Conservation (phyloP, 2,113 vertebrate species). For the Gavialis gangeticus region DNA sequence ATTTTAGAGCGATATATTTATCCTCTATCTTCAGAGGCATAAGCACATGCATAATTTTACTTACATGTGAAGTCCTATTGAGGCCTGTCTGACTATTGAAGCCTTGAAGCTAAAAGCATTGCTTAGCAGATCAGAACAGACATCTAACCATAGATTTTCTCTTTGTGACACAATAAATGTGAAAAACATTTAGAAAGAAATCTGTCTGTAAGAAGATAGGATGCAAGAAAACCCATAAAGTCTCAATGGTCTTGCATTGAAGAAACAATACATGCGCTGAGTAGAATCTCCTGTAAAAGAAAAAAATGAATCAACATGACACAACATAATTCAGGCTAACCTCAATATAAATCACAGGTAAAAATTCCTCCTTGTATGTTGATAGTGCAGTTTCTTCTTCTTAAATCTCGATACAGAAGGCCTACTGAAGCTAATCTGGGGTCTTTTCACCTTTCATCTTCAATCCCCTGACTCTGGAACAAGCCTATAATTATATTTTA, state of each 20-base stretch:
- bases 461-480: background rate
- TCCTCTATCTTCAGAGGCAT: background rate
- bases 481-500: background rate
- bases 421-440: background rate
- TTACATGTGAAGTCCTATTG: background rate
- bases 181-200: background rate
- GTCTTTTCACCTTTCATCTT: background rate
- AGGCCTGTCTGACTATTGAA: background rate
- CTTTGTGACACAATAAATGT: background rate
- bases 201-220: background rate
- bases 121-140: background rate
- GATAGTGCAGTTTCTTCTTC: background rate
- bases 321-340: background rate
- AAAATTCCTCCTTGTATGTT: background rate
- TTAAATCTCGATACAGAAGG: background rate
- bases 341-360: background rate
- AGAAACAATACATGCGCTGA: slow-evolving; percentile 27
- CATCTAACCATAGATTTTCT: background rate
- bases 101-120: background rate
- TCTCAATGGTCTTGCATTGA: slow-evolving; percentile 3
- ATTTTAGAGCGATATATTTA: background rate
- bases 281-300: slow-evolving; percentile 27
- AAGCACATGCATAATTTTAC: background rate
- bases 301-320: background rate
- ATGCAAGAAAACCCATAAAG: slow-evolving; percentile 28